Percentiles rank a stretch among this genome's conserved stretches.
Conservation (phyloP, 2,888 invertebrate species). For the Sclerodermus sp. region DNA sequence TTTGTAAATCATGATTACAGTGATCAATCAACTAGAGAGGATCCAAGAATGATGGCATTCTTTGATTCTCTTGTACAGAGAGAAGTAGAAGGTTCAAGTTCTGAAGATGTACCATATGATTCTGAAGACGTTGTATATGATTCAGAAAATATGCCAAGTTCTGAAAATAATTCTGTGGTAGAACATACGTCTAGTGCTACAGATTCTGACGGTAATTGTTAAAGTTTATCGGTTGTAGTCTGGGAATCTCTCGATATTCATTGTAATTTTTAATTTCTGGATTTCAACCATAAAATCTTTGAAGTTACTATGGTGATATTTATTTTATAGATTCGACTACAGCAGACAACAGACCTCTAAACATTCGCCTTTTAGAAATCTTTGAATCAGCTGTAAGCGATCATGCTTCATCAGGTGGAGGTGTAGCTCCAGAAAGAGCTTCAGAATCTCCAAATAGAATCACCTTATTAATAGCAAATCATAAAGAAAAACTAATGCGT, state of each 20-base stretch:
- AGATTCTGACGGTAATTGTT: conserved; percentile 47
- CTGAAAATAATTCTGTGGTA: conserved; percentile 27
- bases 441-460: conserved; percentile 68
- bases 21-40: conserved; percentile 84
- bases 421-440: conserved; percentile 40
- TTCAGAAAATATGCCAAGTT: conserved; percentile 28
- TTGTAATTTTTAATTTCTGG: conserved; percentile 1
- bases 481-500: conserved; percentile 68
- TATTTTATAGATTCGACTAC: conserved; percentile 35
- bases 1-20: conserved; percentile 87
- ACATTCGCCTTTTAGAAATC: conserved; percentile 12
- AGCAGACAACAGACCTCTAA: conserved; percentile 35
- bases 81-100: conserved; percentile 81
- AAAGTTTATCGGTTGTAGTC: neutral
- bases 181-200: conserved; percentile 57
- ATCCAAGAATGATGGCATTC: conserved; percentile 95
- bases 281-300: neutral
- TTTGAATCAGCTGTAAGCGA: conserved; percentile 35
- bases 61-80: conserved; percentile 92
- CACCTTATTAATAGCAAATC: conserved; percentile 73
- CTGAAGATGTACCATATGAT: conserved; percentile 58
- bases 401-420: conserved; percentile 30
- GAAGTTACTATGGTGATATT: neutral
- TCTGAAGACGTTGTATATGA: conserved; percentile 39
- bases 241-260: neutral